Base-by-base conservation (phyloP, 1,140 invertebrate genomes). In the Gyrodactylus bullatarudis region DNA sequence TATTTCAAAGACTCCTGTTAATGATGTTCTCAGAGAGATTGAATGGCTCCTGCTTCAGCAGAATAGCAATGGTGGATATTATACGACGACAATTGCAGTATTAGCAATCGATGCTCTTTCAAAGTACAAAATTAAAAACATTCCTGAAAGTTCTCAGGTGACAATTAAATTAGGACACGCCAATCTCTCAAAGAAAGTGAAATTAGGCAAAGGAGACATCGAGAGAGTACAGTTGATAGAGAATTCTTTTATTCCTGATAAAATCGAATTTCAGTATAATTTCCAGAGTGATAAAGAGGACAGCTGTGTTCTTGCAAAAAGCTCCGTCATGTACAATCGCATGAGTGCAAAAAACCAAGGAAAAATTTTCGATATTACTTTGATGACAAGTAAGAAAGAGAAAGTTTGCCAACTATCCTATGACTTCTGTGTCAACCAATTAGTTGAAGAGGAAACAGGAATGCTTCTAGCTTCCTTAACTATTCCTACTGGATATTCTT, bases 1-100 rank as follows among this genome's bases (percentile, higher is more conserved):
- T 54, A n/a, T 16, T 16, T 54, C 8, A 16, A 54, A 54, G n/a
- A n/a, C n/a, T 54, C 1, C 1, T 71, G 20, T 26, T 23, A 23
- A n/a, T n/a, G 70, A 16, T 1, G 21, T 20, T 1, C 8, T 71
- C 8, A 71, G 24, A 24, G 24, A 21, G 1, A 25, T 71, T 25
- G 20, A 34, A 1, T 73, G 72, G 72, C 21, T 73, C 21, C 23
- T 26, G 1, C 20, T n/a, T 26, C 21, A 73, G 21, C 72, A 26
- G 1, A 73, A 68, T 24, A 69, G 68, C 21, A 24, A 21, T 19
- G 72, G 72, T 20, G 72, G 72, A 16, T 73, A 68, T 69, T 69
- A 73, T 69, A 22, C 34, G 23, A 73, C 72, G 20, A 20, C 20
- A 21, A 20, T 20, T 21, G 27, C 72, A 16, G 72, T 73, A 1